Conservation (phyloP, 2,797 vertebrate genomes). For the Emydoidea blandingii region DNA sequence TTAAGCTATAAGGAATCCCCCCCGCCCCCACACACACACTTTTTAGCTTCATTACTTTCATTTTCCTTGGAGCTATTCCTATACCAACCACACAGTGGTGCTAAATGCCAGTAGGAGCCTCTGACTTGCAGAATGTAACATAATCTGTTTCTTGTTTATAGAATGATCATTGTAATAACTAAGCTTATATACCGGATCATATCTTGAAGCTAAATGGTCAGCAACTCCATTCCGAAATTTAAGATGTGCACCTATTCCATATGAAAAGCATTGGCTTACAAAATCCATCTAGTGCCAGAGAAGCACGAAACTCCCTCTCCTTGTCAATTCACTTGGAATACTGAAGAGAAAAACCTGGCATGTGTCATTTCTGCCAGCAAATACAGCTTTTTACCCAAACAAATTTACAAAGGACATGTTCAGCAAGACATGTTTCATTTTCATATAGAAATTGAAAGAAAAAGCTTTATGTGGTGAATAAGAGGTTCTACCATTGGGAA, state of each 20-base stretch:
- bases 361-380: not conserved
- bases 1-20: not conserved
- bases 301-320: not conserved
- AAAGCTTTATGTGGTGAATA: not conserved
- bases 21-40: accelerated
- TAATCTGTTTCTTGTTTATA: conserved; percentile 12
- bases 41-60: not conserved
- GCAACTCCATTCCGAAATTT: not conserved
- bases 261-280: not conserved
- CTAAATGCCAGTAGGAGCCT: conserved; percentile 32
- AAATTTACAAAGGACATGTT: not conserved
- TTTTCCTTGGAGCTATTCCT: not conserved
- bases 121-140: not conserved
- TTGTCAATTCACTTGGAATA: accelerated
- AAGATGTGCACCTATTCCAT: not conserved
- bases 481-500: not conserved
- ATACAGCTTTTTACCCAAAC: not conserved
- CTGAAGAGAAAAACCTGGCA: not conserved
- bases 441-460: not conserved
- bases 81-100: conserved; percentile 63
- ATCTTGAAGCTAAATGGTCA: conserved; percentile 13
- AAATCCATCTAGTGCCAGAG: not conserved
- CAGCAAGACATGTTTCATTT: not conserved
- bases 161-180: not conserved
- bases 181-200: not conserved